Evolutionary conservation across 1,140 invertebrate species (phyloP), one percentile per base, ranked within the genome.

Genomic region (Caenorhabditis tropicalis): DNA sequence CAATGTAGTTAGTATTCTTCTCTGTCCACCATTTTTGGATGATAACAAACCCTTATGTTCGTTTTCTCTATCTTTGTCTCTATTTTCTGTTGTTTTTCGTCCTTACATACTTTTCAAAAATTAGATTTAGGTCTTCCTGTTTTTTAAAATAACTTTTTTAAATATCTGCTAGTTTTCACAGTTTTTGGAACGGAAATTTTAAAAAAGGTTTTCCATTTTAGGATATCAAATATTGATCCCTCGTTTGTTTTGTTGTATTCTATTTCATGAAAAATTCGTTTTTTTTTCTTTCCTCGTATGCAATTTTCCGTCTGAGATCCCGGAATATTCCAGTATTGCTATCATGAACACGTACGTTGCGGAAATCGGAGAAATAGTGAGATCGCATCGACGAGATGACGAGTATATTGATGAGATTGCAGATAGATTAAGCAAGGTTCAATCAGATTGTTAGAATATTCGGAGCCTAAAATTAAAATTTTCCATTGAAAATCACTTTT

Each of bases 361-460:
- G 1, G 87, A 88, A 81, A 56, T 87, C 27, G 80, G 82, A n/a
- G 87, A 88, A 70, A 86, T 88, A 24, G 82, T 88, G 24, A 81
- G 74, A 21, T 19, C 82, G 0, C 87, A 88, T 0, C 24, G 87
- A 74, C 60, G 87, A 56, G 87, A 88, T 70, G 87, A 88, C 2
- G 87, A 88, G 70, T 86, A 88, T 48, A 65, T 88, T 19, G 74
- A 80, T 16, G 39, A 51, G 3, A 21, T 88, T n/a, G 24, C 65
- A n/a, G 85, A 82, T 19, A 74, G 79, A 79, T 53, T 89, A 19
- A 87, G 85, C 43, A 84, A 53, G 79, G 83, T 84, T 56, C 12
- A 5, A 43, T 51, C n/a, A 19, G 27, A 10, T n/a, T 1, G 10
- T n/a, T 9, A 51, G n/a, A 51, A n/a, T 21, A n/a, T 2, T 43